Evolutionary conservation across 2,113 vertebrate species (phyloP), one percentile per base, ranked within the genome.

Genomic region (Rafetus swinhoei): DNA sequence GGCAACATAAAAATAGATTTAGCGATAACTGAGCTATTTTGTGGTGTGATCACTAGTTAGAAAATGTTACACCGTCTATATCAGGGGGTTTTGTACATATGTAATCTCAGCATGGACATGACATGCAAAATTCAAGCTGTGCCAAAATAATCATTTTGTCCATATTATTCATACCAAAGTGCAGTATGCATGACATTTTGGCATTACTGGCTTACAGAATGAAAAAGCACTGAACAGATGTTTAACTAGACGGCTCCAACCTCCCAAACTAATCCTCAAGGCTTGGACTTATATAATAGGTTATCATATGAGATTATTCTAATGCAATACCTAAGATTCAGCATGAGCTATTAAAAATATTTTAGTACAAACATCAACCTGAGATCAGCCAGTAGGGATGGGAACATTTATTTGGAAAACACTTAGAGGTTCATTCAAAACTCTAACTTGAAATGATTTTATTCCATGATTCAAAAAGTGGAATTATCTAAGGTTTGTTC

Each of bases 101-200:
- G 0, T 25, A 60, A 90, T 85, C 89, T 39, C 93, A 94, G 62
- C 39, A 32, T 1, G 18, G 39, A 60, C 22, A 14, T n/a, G 56
- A 93, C 79, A 93, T 72, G 62, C 79, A 25, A 93, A 87, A 65
- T 92, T 94, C 79, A 82, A 56, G 52, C 25, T 12, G 52, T 87
- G 90, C 13, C 74, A 79, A 86, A 92, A 86, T 8, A 85, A 65
- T 91, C 24, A 57, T 56, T 91, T 69, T 85, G 35, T 52, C 86
- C 85, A 1, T 27, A 80, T 72, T 81, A 77, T 79, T 96, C 32
- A 79, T 56, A 29, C 6, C 59, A 59, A 81, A 45, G 45, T 6
- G 14, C 82, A 19, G 10, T 1, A 1, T 3, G 1, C 24, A 53
- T 4, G 57, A n/a, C 89, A 94, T 80, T 72, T 21, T 86, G 76